Evolutionary conservation across 2,113 vertebrate species (phyloP).

Genomic region (Indicator maculatus): DNA sequence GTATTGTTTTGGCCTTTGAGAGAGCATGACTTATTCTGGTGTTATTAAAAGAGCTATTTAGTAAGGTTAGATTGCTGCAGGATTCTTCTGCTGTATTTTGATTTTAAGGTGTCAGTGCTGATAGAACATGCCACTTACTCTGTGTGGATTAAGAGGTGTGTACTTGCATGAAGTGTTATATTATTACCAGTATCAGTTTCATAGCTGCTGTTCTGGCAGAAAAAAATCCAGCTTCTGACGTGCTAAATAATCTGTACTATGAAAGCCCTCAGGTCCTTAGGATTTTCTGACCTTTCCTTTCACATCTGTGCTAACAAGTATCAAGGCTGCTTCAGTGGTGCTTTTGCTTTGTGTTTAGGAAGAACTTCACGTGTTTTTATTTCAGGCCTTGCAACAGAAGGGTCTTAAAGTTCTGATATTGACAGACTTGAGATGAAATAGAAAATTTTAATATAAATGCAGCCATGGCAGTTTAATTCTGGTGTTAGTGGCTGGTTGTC

Average conservation of each 20-base stretch:
- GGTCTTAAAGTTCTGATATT: not conserved
- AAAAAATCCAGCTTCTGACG: not conserved
- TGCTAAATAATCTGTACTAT: not conserved
- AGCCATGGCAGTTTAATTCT: not conserved
- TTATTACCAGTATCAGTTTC: not conserved
- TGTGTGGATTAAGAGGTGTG: not conserved
- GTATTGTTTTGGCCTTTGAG: not conserved
- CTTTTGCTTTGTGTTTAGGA: not conserved
- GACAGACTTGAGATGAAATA: not conserved
- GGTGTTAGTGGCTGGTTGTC: not conserved
- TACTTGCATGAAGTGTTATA: not conserved
- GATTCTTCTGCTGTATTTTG: not conserved
- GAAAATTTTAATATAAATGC: not conserved
- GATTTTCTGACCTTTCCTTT: not conserved
- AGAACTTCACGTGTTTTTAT: not conserved
- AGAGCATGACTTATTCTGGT: not conserved
- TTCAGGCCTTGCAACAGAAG: not conserved
- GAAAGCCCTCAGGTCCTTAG: not conserved
- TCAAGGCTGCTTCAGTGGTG: not conserved
- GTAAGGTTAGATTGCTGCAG: not conserved
- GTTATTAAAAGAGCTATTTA: not conserved
- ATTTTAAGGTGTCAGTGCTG: not conserved
- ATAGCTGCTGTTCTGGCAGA: not conserved
- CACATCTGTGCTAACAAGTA: not conserved
- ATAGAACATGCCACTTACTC: not conserved